Evolutionary conservation across 53 echinoderm and acorn worm genomes (phyloP).

Genomic region (Apostichopus leukothele): DNA sequence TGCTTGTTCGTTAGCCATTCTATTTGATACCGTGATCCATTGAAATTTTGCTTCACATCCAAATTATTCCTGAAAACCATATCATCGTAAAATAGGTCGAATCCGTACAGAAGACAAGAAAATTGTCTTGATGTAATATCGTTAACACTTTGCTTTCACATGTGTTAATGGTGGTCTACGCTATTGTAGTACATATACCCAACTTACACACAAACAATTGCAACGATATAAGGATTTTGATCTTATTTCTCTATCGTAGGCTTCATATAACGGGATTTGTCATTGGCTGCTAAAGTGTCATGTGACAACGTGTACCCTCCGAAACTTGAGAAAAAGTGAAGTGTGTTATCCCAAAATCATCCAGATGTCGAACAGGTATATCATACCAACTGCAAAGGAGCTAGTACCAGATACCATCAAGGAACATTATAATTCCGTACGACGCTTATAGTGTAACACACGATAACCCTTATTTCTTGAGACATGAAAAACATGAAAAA

Average conservation of each 20-base stretch:
- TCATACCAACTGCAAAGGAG: background rate
- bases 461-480: too few relatives aligned
- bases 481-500: too few relatives aligned
- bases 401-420: too few relatives aligned
- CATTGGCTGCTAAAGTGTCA: slow-evolving; percentile 30
- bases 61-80: slow-evolving; percentile 36
- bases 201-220: slow-evolving; percentile 34
- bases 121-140: background rate
- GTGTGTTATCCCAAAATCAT: background rate
- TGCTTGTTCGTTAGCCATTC: slow-evolving; percentile 51
- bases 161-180: slow-evolving; percentile 14
- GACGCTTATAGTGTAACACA: too few relatives aligned
- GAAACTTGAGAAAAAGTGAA: slow-evolving; percentile 15
- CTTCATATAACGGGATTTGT: slow-evolving; percentile 38
- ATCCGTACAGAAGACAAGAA: background rate
- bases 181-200: background rate
- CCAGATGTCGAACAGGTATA: slow-evolving; percentile 5
- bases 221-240: slow-evolving; percentile 41
- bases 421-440: too few relatives aligned
- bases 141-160: slow-evolving; percentile 3
- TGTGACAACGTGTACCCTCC: slow-evolving; percentile 15
- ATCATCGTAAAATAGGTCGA: slow-evolving; percentile 1
- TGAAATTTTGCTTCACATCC: slow-evolving; percentile 35
- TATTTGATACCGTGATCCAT: slow-evolving; percentile 44
- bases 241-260: slow-evolving; percentile 32